Percentiles rank a stretch among this genome's conserved stretches.
Conservation (phyloP, 2,888 invertebrate species). For the Protonemura montana region DNA sequence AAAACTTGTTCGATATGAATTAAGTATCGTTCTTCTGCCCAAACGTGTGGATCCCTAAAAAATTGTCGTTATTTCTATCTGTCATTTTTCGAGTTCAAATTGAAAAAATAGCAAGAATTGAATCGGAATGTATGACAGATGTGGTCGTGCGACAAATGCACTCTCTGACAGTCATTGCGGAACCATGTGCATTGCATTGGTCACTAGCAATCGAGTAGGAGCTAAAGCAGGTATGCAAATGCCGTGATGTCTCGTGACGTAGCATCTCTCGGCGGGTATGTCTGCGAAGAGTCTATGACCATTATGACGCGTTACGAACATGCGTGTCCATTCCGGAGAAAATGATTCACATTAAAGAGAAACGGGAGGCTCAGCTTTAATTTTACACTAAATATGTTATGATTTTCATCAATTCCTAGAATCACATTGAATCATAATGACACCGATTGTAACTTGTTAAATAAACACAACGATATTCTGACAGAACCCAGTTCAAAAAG, state of each 20-base stretch:
- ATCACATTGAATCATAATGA: too few relatives aligned
- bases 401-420: too few relatives aligned
- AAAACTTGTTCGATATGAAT: background rate
- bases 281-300: background rate
- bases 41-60: background rate
- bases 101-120: background rate
- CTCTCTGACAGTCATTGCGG: background rate
- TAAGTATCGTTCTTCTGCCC: background rate
- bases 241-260: background rate
- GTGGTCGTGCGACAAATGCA: background rate
- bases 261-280: background rate
- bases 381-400: too few relatives aligned
- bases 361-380: too few relatives aligned
- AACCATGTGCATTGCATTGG: background rate
- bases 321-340: too few relatives aligned
- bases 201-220: background rate
- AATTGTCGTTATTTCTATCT: background rate
- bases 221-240: background rate
- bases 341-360: too few relatives aligned
- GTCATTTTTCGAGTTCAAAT: too few relatives aligned
- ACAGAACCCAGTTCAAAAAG: too few relatives aligned
- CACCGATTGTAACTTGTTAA: too few relatives aligned
- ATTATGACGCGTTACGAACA: too few relatives aligned
- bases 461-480: too few relatives aligned
- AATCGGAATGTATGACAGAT: background rate